phyloP scores from a whole-genome alignment of 2,797 vertebrate genomes.

The Pempheris klunzingeri region DNA sequence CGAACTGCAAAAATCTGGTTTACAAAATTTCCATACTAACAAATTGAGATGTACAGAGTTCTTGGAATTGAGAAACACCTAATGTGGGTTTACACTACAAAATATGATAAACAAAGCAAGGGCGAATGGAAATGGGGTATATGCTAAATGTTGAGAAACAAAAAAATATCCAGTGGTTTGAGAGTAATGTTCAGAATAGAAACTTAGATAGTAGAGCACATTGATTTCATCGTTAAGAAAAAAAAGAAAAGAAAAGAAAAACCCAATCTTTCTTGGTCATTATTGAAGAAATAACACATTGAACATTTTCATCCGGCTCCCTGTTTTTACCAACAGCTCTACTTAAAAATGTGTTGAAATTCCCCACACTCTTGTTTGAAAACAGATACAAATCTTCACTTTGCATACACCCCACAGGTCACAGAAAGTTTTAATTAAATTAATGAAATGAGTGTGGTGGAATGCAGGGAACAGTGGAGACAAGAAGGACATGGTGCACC shows the following conservation, averaged over 20 bases:
- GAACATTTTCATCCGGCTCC: slow-evolving; percentile 35
- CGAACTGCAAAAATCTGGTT: slow-evolving; percentile 87
- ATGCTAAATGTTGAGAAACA: slow-evolving; percentile 45
- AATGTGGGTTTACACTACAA: slow-evolving; percentile 54
- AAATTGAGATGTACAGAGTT: slow-evolving; percentile 79
- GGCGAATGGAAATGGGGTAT: slow-evolving; percentile 38
- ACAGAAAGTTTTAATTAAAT: slow-evolving; percentile 49
- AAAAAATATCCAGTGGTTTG: slow-evolving; percentile 47
- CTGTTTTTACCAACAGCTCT: slow-evolving; percentile 28
- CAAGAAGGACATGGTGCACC: slow-evolving; percentile 33
- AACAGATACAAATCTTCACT: slow-evolving; percentile 69
- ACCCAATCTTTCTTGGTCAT: slow-evolving; percentile 31
- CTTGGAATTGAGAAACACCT: slow-evolving; percentile 52
- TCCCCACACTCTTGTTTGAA: slow-evolving; percentile 41
- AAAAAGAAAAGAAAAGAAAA: slow-evolving; percentile 26
- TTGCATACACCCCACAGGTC: slow-evolving; percentile 53
- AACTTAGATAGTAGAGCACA: slow-evolving; percentile 34
- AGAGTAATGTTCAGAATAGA: slow-evolving; percentile 41
- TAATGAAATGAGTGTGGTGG: slow-evolving; percentile 35
- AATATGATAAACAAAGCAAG: slow-evolving; percentile 52
- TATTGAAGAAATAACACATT: slow-evolving; percentile 36
- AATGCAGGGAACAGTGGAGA: slow-evolving; percentile 44
- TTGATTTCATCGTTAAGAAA: slow-evolving; percentile 33
- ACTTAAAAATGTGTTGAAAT: slow-evolving; percentile 51
- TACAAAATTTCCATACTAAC: slow-evolving; percentile 86